These are phyloP conservation scores for Syngnathus typhle DNA, from an alignment of 2,113 vertebrate genomes.

Conservation along the genomic window DNA sequence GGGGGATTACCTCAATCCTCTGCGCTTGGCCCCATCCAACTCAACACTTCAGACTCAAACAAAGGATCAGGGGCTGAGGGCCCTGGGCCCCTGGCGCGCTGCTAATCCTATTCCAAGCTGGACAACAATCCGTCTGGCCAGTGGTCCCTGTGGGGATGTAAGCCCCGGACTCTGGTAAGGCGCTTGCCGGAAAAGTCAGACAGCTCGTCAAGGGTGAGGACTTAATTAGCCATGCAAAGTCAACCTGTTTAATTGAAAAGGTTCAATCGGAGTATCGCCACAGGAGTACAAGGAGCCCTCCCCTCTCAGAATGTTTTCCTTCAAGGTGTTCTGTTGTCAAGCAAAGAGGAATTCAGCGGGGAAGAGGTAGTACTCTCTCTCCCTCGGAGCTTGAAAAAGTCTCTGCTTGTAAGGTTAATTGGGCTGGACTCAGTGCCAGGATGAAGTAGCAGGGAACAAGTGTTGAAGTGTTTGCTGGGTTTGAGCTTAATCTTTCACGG, in stretches of 20 bases:
- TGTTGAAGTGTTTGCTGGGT: conserved; percentile 51
- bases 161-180: conserved; percentile 60
- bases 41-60: conserved; percentile 67
- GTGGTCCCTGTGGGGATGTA: conserved; percentile 63
- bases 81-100: conserved; percentile 56
- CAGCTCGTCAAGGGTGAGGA: conserved; percentile 71
- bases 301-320: conserved; percentile 9
- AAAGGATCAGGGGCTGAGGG: conserved; percentile 63
- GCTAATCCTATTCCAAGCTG: conserved; percentile 70
- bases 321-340: conserved; percentile 54
- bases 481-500: conserved; percentile 58
- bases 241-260: conserved; percentile 75
- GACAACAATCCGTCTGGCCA: conserved; percentile 69
- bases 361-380: conserved; percentile 34
- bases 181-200: conserved; percentile 72
- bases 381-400: conserved; percentile 35
- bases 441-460: conserved; percentile 37
- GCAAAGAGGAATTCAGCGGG: conserved; percentile 43
- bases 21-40: conserved; percentile 57
- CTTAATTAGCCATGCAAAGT: conserved; percentile 76
- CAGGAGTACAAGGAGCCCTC: conserved; percentile 27
- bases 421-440: conserved; percentile 52
- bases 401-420: conserved; percentile 62
- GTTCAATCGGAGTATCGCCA: conserved; percentile 44
- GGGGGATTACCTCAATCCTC: conserved; percentile 69